Evolutionary conservation across 1,140 invertebrate species (phyloP), one percentile per base, ranked within the genome.

Genomic region (Meloidogyne floridensis): DNA sequence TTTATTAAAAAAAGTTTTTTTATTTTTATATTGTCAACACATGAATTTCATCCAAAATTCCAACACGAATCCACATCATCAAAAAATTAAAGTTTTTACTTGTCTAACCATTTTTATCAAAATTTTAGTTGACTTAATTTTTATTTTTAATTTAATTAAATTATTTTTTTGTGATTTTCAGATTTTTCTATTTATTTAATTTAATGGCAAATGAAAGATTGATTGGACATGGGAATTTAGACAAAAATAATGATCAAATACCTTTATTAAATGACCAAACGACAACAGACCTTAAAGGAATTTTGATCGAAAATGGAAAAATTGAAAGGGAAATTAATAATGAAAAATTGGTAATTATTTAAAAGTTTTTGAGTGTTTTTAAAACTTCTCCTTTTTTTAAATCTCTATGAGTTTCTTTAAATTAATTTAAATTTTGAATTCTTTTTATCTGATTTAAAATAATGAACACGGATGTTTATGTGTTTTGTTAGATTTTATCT

Each of bases 241-340:
- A 65, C 7, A 54, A 54, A 54, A 53, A 53, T 10, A 53, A 53
- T 53, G 8, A 54, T n/a, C 4, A 2, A 65, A 65, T 65, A 6
- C 15, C 59, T 65, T 65, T 18, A 65, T 65, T 65, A 65, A 65
- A n/a, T 65, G 59, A 65, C 59, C 15, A 65, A 65, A 7, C 59
- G 7, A 65, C 59, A 65, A 65, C 0, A 5, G 59, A 65, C n/a
- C 15, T n/a, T 65, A 65, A 65, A 65, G 59, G 59, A 65, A n/a
- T 65, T 65, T 65, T 65, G n/a, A 65, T 65, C n/a, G 59, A n/a
- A 65, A 65, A 65, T 65, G 59, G n/a, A 4, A 65, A 65, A 65
- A 65, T 65, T 18, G 15, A 65, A 65, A n/a, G n/a, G 7, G 59
- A 65, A 65, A 15, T n/a, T n/a, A 65, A 65, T 65, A 65, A 65